Evolutionary conservation across 2,797 vertebrate species (phyloP).

Genomic region (Centropyge bicolor): DNA sequence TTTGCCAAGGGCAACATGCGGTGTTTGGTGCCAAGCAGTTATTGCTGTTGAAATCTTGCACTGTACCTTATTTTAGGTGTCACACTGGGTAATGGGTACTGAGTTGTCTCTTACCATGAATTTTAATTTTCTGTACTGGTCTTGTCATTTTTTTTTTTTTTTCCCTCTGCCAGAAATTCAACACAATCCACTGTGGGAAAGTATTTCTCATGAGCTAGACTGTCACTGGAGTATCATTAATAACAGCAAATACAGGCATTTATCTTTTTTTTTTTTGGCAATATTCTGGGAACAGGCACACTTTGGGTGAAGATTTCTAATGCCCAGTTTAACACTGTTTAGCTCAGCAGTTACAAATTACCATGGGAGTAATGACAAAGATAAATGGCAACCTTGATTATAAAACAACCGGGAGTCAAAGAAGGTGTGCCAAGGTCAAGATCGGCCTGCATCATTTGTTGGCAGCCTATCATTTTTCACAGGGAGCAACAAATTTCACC

Average conservation of each 20-base stretch:
- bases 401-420: conserved; percentile 38
- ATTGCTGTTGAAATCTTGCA: conserved; percentile 32
- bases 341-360: conserved; percentile 34
- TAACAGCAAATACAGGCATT: background rate
- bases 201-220: background rate
- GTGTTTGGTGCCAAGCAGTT: conserved; percentile 47
- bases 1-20: conserved; percentile 43
- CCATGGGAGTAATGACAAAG: conserved; percentile 39
- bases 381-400: conserved; percentile 50
- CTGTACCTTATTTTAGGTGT: conserved; percentile 51
- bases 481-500: conserved; percentile 31
- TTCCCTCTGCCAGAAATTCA: conserved; percentile 24
- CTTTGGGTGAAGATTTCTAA: background rate
- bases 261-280: background rate
- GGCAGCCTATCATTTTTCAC: conserved; percentile 50
- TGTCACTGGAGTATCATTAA: conserved; percentile 14
- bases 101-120: conserved; percentile 38
- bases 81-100: conserved; percentile 46
- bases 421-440: conserved; percentile 52
- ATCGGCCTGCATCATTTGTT: conserved; percentile 43
- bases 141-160: conserved; percentile 43
- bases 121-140: conserved; percentile 42
- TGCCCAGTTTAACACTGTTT: conserved; percentile 48
- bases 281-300: background rate
- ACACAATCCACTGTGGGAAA: conserved; percentile 1